Evolutionary conservation across 2,113 vertebrate species (phyloP), one percentile per base, ranked within the genome.

Genomic region (Fulmarus glacialis): DNA sequence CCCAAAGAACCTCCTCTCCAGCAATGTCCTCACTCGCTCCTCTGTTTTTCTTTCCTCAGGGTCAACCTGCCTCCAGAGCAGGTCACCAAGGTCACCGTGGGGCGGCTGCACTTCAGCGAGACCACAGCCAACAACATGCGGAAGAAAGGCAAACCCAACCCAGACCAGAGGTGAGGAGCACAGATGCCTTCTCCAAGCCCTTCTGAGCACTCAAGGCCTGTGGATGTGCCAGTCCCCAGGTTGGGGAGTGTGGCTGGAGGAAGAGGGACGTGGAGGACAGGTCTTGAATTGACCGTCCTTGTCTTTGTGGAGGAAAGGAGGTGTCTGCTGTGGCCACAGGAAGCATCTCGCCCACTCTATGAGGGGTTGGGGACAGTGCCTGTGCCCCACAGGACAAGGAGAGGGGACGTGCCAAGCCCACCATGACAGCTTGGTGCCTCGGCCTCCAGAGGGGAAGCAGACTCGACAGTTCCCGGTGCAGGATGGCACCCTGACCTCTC

Each of bases 81-180:
- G 98, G 99, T 99, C 93, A 99, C 99, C 45, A 99, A 99, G 97
- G 99, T 99, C 92, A 99, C 99, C 0, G 99, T 99, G 93, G 99
- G 99, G 27, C 98, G 99, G 45, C 98, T 99, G 75, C 99, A 99
- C 97, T 99, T 99, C 98, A 99, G 99, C 1, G 99, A 99, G 98
- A 99, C 99, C 90, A 99, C 99, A 0, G 99, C 99, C 87, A 99
- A 99, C 97, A 99, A 99, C 98, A 99, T 99, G 99, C 98, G 99
- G 82, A 99, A 99, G 97, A 99, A 99, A 96, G 99, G 99, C 97
- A 99, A 99, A 86, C 99, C 99, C 66, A 99, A 99, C 96, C 99
- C 99, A 0, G 99, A 99, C 98, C 99, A 99, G 98, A 99, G 99
- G 99, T 99, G 96, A 97, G 95, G 32, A 29, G 5, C 67, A 22